Conservation (phyloP, 2,797 vertebrate genomes). For the Tapirus indicus region DNA sequence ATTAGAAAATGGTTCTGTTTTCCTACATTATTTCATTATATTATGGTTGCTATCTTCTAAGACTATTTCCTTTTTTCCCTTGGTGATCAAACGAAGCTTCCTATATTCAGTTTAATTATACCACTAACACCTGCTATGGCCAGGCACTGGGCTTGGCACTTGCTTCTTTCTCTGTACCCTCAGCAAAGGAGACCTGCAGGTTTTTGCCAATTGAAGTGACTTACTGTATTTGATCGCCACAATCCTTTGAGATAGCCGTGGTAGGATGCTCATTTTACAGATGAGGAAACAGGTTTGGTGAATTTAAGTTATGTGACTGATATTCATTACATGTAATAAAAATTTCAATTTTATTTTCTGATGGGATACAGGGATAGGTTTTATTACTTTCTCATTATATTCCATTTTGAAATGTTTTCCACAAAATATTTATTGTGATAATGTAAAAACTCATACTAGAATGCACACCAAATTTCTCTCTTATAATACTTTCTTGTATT, state of each 20-base stretch:
- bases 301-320: background rate
- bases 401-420: constrained; percentile 12
- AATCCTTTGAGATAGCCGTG: background rate
- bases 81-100: background rate
- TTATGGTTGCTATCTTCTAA: background rate
- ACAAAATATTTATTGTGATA: background rate
- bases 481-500: background rate
- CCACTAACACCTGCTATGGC: background rate
- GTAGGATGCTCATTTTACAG: background rate
- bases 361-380: background rate
- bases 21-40: background rate
- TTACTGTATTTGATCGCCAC: background rate
- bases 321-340: background rate
- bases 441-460: background rate
- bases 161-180: background rate
- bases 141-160: background rate
- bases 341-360: constrained; percentile 14
- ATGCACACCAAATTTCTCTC: background rate
- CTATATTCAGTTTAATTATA: background rate
- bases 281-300: background rate
- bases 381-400: constrained; percentile 7
- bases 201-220: background rate
- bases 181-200: background rate
- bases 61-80: background rate
- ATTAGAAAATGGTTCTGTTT: background rate